These are phyloP conservation scores for Tromatobia lineatoria DNA, from an alignment of 2,888 invertebrate species.

Conservation along the genomic window DNA sequence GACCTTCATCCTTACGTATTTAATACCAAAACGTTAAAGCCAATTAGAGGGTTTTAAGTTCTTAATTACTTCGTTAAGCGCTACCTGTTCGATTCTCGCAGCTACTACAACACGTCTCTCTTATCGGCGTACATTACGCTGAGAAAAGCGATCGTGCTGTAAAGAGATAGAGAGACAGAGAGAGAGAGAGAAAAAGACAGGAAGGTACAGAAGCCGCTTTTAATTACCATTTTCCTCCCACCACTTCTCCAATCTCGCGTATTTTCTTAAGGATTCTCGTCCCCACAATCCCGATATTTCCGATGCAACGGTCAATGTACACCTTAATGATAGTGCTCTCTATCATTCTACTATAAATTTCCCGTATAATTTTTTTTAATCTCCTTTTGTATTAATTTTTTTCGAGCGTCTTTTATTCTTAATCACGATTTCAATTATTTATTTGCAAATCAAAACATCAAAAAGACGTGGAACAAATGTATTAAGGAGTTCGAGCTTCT, in stretches of 20 bases:
- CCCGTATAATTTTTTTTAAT: background rate
- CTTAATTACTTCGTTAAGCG: slow-evolving; percentile 55
- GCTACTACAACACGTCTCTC: slow-evolving; percentile 43
- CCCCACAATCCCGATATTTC: background rate
- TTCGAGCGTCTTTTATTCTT: background rate
- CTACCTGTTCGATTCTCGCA: slow-evolving; percentile 50
- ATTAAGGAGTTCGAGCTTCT: too few species aligned
- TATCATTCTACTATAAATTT: background rate
- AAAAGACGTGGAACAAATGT: background rate
- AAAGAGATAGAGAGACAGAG: background rate
- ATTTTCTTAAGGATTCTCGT: slow-evolving; percentile 6
- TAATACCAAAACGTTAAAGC: slow-evolving; percentile 29
- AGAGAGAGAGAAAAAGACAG: background rate
- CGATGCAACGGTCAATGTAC: background rate
- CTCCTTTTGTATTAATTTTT: background rate
- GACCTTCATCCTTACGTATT: slow-evolving; percentile 3
- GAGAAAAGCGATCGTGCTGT: slow-evolving; percentile 2
- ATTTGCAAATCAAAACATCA: background rate
- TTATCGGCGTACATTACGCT: slow-evolving; percentile 46
- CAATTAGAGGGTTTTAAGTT: slow-evolving; percentile 54
- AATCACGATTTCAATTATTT: background rate
- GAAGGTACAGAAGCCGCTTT: slow-evolving; percentile 1
- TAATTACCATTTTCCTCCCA: slow-evolving; percentile 40
- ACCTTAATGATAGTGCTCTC: background rate
- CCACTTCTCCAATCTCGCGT: slow-evolving; percentile 11